These are phyloP conservation scores for Mirounga angustirostris DNA, from an alignment of 2,113 vertebrate genomes.

Conservation along the genomic window DNA sequence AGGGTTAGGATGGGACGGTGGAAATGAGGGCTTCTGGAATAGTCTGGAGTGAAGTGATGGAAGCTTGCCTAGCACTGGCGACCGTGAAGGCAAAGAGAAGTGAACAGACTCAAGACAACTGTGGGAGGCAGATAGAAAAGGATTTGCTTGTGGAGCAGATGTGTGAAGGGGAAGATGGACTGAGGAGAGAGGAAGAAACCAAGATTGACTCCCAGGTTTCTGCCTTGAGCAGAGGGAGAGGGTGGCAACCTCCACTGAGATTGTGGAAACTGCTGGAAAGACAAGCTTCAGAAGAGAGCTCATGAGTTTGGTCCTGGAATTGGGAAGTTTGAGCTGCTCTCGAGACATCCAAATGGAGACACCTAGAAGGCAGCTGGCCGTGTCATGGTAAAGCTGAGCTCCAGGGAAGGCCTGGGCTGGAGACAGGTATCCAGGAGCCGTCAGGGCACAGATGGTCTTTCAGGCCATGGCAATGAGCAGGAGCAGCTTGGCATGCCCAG, in stretches of 20 bases:
- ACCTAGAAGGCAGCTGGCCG: not conserved
- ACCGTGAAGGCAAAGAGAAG: not conserved
- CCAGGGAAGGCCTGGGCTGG: not conserved
- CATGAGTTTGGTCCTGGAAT: not conserved
- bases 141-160: not conserved
- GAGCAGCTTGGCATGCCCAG: rapidly evolving
- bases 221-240: not conserved
- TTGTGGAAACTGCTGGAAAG: not conserved
- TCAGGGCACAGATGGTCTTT: not conserved
- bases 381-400: not conserved
- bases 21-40: not conserved
- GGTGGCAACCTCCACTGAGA: not conserved
- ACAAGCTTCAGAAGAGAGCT: not conserved
- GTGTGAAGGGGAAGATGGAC: not conserved
- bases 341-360: not conserved
- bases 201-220: not conserved
- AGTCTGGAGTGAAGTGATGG: not conserved
- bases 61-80: not conserved
- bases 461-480: not conserved
- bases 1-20: not conserved
- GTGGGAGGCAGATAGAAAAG: not conserved
- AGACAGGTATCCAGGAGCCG: not conserved
- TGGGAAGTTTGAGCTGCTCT: not conserved
- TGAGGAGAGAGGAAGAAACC: not conserved
- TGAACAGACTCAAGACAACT: not conserved